These are phyloP conservation scores for Cephalopterus ornatus DNA, from an alignment of 2,113 vertebrate genomes.

Conservation along the genomic window DNA sequence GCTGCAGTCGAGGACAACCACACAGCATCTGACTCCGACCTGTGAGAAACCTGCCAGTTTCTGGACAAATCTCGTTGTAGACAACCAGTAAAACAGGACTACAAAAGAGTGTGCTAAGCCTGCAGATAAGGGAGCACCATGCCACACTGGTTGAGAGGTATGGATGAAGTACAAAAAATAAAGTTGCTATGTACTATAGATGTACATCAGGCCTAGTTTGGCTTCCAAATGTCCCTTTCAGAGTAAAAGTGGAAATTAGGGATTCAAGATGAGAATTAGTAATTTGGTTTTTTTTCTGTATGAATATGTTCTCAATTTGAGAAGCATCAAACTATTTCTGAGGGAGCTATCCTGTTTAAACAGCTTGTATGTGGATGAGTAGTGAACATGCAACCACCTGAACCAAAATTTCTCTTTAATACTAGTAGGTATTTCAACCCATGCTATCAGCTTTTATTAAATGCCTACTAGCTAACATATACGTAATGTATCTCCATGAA, in stretches of 20 bases:
- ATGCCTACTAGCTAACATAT: not conserved
- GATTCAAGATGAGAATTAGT: not conserved
- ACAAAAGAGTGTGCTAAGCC: not conserved
- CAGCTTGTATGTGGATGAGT: not conserved
- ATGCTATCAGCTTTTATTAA: not conserved
- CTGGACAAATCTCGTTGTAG: not conserved
- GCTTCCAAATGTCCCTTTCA: not conserved
- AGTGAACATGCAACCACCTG: not conserved
- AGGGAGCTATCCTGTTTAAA: not conserved
- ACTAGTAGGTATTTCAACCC: not conserved
- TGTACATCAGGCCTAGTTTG: fast-evolving
- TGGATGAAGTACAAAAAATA: not conserved
- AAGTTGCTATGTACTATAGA: not conserved
- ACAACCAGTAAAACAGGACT: not conserved
- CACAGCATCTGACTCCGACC: not conserved
- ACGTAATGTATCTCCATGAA: not conserved
- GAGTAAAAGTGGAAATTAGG: not conserved
- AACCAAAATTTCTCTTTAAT: not conserved
- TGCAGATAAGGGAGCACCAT: not conserved
- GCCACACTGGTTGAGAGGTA: not conserved
- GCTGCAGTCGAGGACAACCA: not conserved
- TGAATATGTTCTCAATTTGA: not conserved
- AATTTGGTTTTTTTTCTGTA: not conserved
- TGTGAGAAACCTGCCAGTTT: not conserved
- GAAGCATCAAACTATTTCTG: not conserved